Percentiles rank a stretch among this genome's conserved stretches.
phyloP scores from a whole-genome alignment of 2,113 vertebrate species.

The Hystrix brachyura region DNA sequence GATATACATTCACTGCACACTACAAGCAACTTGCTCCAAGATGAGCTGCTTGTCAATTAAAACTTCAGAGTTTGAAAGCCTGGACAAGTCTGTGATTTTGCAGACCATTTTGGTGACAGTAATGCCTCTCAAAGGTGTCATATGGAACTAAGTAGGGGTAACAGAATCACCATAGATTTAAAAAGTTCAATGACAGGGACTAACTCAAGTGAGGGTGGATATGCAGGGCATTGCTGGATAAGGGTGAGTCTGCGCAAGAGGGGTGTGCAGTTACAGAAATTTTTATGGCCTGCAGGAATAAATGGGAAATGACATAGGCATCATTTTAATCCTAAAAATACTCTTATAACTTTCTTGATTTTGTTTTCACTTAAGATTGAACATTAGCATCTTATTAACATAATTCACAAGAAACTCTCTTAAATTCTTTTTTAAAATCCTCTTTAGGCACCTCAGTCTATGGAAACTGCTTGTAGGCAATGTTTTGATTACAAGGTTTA shows the following conservation, averaged over 20 bases:
- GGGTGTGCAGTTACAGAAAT: not conserved
- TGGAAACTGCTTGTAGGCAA: not conserved
- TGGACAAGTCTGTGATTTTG: not conserved
- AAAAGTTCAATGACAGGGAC: not conserved
- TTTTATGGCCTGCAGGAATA: not conserved
- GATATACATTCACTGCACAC: not conserved
- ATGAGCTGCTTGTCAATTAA: not conserved
- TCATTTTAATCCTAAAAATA: slow-evolving; percentile 46
- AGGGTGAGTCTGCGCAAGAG: not conserved
- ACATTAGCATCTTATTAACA: slow-evolving; percentile 28
- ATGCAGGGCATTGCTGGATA: not conserved
- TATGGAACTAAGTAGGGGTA: not conserved
- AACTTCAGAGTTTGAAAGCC: not conserved
- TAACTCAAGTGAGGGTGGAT: not conserved
- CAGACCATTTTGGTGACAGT: not conserved
- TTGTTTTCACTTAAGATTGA: slow-evolving; percentile 33
- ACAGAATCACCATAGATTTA: not conserved
- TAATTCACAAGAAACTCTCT: slow-evolving; percentile 22
- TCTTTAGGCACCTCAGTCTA: not conserved
- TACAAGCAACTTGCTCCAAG: not conserved
- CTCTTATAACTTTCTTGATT: not conserved
- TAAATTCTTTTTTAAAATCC: slow-evolving; percentile 47
- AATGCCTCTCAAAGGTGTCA: not conserved
- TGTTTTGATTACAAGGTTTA: slow-evolving; percentile 69
- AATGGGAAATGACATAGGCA: not conserved